Evolutionary conservation across 2,113 vertebrate genomes (phyloP), one percentile per base, ranked within the genome.

Genomic region (Dasypus novemcinctus): DNA sequence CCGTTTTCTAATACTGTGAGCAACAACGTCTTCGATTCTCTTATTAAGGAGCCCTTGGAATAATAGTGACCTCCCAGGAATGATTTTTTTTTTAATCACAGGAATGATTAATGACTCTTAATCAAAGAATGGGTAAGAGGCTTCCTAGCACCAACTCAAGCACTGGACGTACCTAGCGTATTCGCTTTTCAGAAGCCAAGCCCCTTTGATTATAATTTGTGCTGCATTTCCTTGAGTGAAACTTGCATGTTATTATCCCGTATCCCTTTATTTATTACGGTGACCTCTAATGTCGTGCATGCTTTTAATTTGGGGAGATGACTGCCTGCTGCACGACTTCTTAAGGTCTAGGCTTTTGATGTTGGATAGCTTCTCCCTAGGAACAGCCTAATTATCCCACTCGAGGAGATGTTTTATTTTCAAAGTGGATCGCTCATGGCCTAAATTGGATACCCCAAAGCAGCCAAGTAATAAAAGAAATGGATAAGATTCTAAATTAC

Each of bases 371-470:
- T 98, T 98, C 97, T 98, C 93, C 97, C 98, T 98, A 98, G 96
- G 96, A 98, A 98, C 98, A 97, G 94, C 97, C 95, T 98, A 98
- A 98, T 98, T 98, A 98, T 95, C 94, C 97, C 79, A 95, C 95
- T 97, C 98, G 98, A 98, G 97, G 95, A 98, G 97, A 98, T 98
- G 92, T 98, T 97, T 95, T 94, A 88, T 96, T 96, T 97, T 98
- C 87, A 97, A 98, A 98, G 86, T 38, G 94, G 95, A 98, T 98
- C 98, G 97, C 97, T 98, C 97, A 95, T 94, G 96, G 95, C 95
- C 96, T 97, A 95, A 96, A 97, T 98, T 43, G 92, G 83, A 97
- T 98, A 96, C 80, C 96, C 96, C 72, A 84, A 95, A 97, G 91
- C 93, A 98, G 98, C 98, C 98, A 99, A 98, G 98, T 97, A 97